phyloP scores from a whole-genome alignment of 1,140 invertebrate genomes.

The Daktulosphaira vitifoliae region DNA sequence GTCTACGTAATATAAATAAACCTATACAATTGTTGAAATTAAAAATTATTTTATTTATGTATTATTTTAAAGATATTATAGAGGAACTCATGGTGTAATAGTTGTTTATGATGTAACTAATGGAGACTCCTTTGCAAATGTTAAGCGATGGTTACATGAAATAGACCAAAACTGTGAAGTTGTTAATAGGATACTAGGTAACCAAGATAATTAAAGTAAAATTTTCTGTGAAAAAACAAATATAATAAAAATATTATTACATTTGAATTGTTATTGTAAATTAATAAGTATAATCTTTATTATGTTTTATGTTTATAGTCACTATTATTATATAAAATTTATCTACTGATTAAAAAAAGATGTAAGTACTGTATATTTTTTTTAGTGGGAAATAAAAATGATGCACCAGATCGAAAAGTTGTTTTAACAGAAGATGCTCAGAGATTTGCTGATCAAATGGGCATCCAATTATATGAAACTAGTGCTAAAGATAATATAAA shows the following conservation, averaged over 20 bases:
- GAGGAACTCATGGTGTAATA: slow-evolving; percentile 97
- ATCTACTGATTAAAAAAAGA: too few species aligned
- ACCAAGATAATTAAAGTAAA: slow-evolving; percentile 38
- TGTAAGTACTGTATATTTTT: too few species aligned
- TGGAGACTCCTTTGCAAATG: slow-evolving; percentile 97
- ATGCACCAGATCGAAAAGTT: slow-evolving; percentile 92
- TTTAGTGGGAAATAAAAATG: slow-evolving; percentile 98
- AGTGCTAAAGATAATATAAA: slow-evolving; percentile 98
- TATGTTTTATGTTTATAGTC: too few species aligned
- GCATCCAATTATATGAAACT: slow-evolving; percentile 94
- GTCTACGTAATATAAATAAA: slow-evolving; percentile 58
- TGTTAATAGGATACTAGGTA: slow-evolving; percentile 96
- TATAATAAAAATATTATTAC: background rate
- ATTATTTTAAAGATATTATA: slow-evolving; percentile 70
- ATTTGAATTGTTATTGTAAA: background rate
- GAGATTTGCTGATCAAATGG: slow-evolving; percentile 93
- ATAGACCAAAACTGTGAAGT: slow-evolving; percentile 99
- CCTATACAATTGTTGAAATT: slow-evolving; percentile 31
- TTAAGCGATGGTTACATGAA: slow-evolving; percentile 95
- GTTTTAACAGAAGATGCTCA: slow-evolving; percentile 94
- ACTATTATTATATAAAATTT: too few species aligned
- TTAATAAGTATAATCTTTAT: background rate
- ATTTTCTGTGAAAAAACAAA: too few species aligned
- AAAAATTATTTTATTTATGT: background rate
- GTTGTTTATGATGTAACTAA: slow-evolving; percentile 99